phyloP scores from a whole-genome alignment of 2,113 vertebrate species.

The Paracanthobrama guichenoti region DNA sequence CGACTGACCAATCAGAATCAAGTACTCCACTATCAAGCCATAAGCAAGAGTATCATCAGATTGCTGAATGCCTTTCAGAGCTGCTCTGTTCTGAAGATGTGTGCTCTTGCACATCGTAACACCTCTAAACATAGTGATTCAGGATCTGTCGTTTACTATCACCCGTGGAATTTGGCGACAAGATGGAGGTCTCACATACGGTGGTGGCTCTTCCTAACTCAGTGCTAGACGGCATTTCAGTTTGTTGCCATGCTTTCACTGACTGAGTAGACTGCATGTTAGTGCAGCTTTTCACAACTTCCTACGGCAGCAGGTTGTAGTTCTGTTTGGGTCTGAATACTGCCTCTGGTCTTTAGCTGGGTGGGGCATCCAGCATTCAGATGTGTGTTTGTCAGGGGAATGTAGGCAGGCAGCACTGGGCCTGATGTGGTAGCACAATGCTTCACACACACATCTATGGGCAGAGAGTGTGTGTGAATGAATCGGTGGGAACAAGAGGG shows the following conservation, averaged over 20 bases:
- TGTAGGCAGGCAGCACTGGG: conserved; percentile 26
- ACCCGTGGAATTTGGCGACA: conserved; percentile 34
- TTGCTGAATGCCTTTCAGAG: neutral
- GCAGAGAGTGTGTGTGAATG: conserved; percentile 41
- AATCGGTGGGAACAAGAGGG: conserved; percentile 28
- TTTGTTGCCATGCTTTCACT: conserved; percentile 6
- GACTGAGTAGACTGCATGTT: neutral
- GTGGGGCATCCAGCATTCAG: conserved; percentile 29
- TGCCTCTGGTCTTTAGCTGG: conserved; percentile 26
- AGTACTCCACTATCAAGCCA: neutral
- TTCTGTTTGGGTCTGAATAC: conserved; percentile 64
- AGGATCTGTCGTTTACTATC: conserved; percentile 31
- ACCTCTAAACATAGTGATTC: conserved; percentile 36
- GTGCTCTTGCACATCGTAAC: conserved; percentile 8
- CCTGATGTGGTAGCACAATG: conserved; percentile 35
- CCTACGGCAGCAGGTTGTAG: conserved; percentile 43
- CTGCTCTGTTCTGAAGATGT: conserved; percentile 8
- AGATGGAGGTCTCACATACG: neutral
- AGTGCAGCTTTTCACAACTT: neutral
- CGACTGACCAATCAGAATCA: neutral
- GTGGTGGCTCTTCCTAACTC: neutral
- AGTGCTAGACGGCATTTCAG: conserved; percentile 18
- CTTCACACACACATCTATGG: conserved; percentile 33
- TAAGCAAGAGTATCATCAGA: neutral
- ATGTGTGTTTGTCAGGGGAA: conserved; percentile 2